Evolutionary conservation across 2,797 vertebrate genomes (phyloP).

Genomic region (Coregonus sp.): DNA sequence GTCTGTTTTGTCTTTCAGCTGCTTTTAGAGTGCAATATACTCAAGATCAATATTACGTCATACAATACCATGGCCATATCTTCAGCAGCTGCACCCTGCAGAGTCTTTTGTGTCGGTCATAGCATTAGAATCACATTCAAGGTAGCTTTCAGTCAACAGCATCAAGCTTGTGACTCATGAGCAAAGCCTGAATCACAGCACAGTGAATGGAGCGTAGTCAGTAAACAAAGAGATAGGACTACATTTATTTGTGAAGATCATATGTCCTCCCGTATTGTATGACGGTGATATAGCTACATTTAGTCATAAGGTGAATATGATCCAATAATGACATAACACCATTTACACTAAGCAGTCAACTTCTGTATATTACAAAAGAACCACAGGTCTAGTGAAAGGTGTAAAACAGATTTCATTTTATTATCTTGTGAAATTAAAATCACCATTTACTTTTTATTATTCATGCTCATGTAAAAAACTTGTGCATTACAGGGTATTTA

Average conservation of each 20-base stretch:
- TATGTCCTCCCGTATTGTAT: background rate
- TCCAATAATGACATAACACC: background rate
- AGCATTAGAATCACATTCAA: constrained; percentile 22
- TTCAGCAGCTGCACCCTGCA: constrained; percentile 42
- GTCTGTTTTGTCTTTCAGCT: constrained; percentile 36
- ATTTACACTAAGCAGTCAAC: background rate
- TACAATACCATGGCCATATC: constrained; percentile 46
- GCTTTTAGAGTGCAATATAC: constrained; percentile 41
- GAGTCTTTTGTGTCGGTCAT: constrained; percentile 29
- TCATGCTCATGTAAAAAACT: background rate
- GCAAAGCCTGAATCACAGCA: background rate
- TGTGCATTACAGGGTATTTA: background rate
- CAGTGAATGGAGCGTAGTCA: background rate
- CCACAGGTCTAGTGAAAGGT: background rate
- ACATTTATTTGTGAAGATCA: background rate
- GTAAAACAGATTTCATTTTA: background rate
- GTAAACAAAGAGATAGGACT: background rate
- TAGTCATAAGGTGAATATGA: background rate
- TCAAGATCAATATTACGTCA: constrained; percentile 58
- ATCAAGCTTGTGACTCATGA: background rate
- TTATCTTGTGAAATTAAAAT: background rate
- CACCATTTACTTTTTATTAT: background rate
- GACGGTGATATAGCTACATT: background rate
- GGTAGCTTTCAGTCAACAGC: constrained; percentile 50
- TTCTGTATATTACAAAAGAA: background rate